Percentiles rank a stretch among this genome's conserved stretches.
Conservation (phyloP, 2,113 vertebrate genomes). For the Pogonocichla stellata region DNA sequence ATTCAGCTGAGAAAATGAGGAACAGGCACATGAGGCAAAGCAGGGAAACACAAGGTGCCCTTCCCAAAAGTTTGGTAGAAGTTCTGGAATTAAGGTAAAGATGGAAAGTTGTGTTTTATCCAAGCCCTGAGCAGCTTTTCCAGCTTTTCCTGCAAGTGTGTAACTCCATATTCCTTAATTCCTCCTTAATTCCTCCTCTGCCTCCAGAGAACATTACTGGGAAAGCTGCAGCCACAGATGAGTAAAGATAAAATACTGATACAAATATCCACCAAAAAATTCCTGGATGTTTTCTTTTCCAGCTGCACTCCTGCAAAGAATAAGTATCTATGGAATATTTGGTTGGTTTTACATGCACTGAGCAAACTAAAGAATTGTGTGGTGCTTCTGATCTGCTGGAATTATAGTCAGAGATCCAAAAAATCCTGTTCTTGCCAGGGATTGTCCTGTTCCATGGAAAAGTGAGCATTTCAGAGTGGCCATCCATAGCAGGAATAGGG, state of each 20-base stretch:
- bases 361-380: neutral
- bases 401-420: neutral
- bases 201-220: neutral
- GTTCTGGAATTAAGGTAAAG: neutral
- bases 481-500: neutral
- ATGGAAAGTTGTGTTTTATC: neutral
- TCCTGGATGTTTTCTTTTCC: neutral
- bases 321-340: neutral
- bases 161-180: neutral
- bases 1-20: neutral
- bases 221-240: neutral
- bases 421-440: neutral
- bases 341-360: neutral
- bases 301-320: neutral
- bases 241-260: neutral
- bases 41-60: neutral
- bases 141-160: neutral
- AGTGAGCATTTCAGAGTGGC: neutral
- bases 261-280: neutral
- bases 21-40: neutral
- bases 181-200: neutral
- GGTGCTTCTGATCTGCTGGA: neutral
- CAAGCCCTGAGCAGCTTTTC: neutral
- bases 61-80: neutral
- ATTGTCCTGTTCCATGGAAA: neutral